Conservation (phyloP, 2,888 invertebrate genomes). For the Nemotelus nigrinus region DNA sequence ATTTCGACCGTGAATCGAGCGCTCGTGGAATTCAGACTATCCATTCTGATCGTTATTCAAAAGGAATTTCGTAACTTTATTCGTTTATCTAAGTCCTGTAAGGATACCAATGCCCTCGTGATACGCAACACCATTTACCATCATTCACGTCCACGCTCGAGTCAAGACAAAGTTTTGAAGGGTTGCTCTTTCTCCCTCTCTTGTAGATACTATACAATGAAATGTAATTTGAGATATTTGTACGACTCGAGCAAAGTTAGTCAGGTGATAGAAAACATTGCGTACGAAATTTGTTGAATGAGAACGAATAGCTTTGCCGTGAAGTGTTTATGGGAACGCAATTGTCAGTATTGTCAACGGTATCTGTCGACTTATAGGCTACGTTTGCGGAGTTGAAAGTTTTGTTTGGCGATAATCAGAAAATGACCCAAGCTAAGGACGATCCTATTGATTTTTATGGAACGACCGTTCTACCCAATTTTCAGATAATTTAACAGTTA, state of each 20-base stretch:
- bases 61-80: no score
- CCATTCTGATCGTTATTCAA: no score
- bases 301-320: neutral
- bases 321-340: neutral
- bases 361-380: neutral
- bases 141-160: neutral
- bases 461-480: neutral
- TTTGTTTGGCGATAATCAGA: neutral
- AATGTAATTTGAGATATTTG: constrained; percentile 8
- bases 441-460: constrained; percentile 2
- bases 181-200: neutral
- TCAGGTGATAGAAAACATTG: constrained; percentile 29
- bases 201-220: neutral
- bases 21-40: no score
- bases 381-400: neutral
- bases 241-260: neutral
- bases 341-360: neutral
- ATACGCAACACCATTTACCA: no score
- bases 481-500: no score
- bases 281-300: neutral
- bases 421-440: constrained; percentile 8
- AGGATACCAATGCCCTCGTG: no score
- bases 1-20: no score
- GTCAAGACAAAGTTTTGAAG: neutral
- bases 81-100: no score